These are phyloP conservation scores for Euclidia mi DNA, from an alignment of 2,888 invertebrate species.

Conservation along the genomic window DNA sequence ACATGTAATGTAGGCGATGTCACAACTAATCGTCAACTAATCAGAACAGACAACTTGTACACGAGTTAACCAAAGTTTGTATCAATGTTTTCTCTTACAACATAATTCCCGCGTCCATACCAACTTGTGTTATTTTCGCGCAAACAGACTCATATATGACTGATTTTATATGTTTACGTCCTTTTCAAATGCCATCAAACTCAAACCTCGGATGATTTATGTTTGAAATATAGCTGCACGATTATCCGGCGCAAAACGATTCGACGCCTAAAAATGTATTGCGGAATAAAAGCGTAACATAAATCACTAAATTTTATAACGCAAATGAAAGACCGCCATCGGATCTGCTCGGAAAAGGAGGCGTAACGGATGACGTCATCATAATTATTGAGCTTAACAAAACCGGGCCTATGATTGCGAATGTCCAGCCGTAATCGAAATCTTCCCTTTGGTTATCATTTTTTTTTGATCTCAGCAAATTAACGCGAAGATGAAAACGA, in stretches of 20 bases:
- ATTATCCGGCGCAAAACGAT: conserved; percentile 51
- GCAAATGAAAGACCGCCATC: conserved; percentile 48
- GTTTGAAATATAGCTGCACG: conserved; percentile 62
- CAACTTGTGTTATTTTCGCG: conserved; percentile 43
- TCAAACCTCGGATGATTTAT: conserved; percentile 74
- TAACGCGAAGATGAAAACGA: too few relatives aligned
- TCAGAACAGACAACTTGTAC: conserved; percentile 48
- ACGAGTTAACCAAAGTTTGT: conserved; percentile 38
- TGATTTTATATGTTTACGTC: conserved; percentile 61
- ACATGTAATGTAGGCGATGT: conserved; percentile 47
- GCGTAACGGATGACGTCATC: conserved; percentile 54
- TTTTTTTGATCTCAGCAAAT: too few relatives aligned
- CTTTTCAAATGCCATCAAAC: conserved; percentile 67
- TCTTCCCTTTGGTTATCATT: too few relatives aligned
- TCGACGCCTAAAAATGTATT: conserved; percentile 57
- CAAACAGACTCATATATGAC: conserved; percentile 40
- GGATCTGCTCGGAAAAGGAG: conserved; percentile 49
- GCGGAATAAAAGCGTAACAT: conserved; percentile 54
- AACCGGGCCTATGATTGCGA: conserved; percentile 51
- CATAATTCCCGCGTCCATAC: conserved; percentile 30
- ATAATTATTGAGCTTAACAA: conserved; percentile 53
- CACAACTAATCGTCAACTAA: conserved; percentile 55
- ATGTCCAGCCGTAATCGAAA: conserved; percentile 56
- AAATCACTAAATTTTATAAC: conserved; percentile 56
- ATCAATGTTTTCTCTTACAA: conserved; percentile 39